Conservation (phyloP, 2,888 invertebrate genomes). For the Pheosia gnoma region DNA sequence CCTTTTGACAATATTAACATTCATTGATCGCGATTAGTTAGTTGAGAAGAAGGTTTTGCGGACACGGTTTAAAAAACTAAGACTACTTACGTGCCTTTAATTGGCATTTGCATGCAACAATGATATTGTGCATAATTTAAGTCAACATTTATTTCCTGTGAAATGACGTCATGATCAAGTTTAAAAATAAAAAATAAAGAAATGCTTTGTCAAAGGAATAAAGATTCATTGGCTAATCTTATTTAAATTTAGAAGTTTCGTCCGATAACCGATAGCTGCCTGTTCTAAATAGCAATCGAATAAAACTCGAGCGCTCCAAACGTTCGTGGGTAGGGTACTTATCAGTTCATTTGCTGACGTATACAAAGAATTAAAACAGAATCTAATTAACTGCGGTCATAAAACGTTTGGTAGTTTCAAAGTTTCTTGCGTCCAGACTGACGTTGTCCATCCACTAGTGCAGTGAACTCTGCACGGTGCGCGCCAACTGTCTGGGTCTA, state of each 20-base stretch:
- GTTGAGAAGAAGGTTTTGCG: not conserved
- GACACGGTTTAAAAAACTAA: too few relatives aligned
- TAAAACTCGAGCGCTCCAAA: conserved; percentile 6
- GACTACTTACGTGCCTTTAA: too few relatives aligned
- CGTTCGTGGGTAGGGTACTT: conserved; percentile 12
- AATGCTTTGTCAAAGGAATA: too few relatives aligned
- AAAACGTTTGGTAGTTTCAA: conserved; percentile 28
- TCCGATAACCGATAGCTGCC: too few relatives aligned
- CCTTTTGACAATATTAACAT: conserved; percentile 53
- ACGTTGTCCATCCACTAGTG: conserved; percentile 41
- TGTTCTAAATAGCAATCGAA: too few relatives aligned
- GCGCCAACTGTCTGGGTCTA: conserved; percentile 47
- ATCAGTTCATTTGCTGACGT: conserved; percentile 19
- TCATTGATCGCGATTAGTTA: conserved; percentile 36
- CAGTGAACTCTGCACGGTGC: conserved; percentile 47
- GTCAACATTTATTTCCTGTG: not conserved
- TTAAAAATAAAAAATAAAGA: too few relatives aligned
- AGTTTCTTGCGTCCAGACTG: conserved; percentile 38
- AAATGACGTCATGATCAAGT: not conserved
- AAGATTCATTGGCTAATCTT: not conserved
- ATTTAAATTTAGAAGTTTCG: not conserved
- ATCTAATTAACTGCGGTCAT: conserved; percentile 29
- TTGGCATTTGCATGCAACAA: too few relatives aligned
- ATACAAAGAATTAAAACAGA: conserved; percentile 17
- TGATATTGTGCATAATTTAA: too few relatives aligned